A percentile compares a stretch with the other conserved stretches of the same genome.
phyloP scores from a whole-genome alignment of 2,113 vertebrate genomes.

The Ceyx cyanopectus region DNA sequence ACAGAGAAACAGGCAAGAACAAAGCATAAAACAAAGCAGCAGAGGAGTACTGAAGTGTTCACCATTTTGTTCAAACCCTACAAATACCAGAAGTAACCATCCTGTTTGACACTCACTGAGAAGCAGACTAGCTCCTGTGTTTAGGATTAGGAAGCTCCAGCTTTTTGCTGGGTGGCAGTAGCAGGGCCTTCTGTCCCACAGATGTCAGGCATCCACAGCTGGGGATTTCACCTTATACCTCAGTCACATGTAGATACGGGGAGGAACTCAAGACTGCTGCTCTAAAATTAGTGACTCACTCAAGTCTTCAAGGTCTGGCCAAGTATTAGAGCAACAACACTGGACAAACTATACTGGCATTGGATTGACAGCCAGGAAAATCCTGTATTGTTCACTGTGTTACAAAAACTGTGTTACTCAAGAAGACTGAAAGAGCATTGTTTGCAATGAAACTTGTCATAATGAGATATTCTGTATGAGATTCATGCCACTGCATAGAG shows the following conservation, averaged over 20 bases:
- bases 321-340: not conserved
- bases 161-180: too few relatives aligned
- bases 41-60: not conserved
- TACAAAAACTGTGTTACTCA: not conserved
- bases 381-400: not conserved
- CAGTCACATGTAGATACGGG: fast-evolving
- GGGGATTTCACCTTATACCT: not conserved
- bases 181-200: too few relatives aligned
- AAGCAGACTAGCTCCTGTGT: not conserved
- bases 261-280: not conserved
- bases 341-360: not conserved
- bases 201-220: not conserved
- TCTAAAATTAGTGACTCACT: not conserved
- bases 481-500: not conserved
- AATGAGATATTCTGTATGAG: not conserved
- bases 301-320: not conserved
- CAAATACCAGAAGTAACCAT: not conserved
- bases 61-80: not conserved
- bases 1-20: constrained; percentile 6
- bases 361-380: not conserved
- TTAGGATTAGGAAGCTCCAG: not conserved
- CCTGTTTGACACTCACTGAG: not conserved
- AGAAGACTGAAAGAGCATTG: not conserved
- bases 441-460: not conserved
- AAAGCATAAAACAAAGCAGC: not conserved